phyloP scores from a whole-genome alignment of 1,140 invertebrate genomes.

The Lamellibrachia luymesi region DNA sequence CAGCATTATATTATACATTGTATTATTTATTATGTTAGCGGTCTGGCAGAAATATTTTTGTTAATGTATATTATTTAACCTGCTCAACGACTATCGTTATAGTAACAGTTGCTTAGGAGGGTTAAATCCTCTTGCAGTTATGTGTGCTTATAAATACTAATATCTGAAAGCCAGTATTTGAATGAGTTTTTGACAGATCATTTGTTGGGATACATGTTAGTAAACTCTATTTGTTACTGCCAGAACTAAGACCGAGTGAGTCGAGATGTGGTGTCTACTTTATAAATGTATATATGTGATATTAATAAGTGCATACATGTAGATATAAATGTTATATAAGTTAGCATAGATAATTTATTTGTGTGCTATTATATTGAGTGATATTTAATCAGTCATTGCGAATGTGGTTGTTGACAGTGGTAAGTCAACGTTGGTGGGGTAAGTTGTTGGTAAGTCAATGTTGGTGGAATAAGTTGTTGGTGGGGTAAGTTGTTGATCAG shows the following conservation, averaged over 20 bases:
- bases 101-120: background rate
- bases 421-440: background rate
- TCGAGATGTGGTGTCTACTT: background rate
- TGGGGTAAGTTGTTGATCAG: too few relatives aligned
- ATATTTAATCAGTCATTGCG: background rate
- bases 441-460: too few relatives aligned
- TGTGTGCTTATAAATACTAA: background rate
- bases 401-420: background rate
- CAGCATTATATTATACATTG: too few relatives aligned
- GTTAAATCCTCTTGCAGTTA: background rate
- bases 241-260: background rate
- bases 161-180: background rate
- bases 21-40: too few relatives aligned
- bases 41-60: too few relatives aligned
- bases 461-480: too few relatives aligned
- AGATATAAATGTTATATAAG: background rate
- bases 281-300: background rate
- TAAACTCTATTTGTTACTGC: background rate
- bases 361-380: background rate
- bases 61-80: background rate
- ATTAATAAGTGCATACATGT: background rate
- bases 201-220: background rate
- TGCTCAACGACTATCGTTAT: background rate
- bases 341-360: conserved; percentile 2
- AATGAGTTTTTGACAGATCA: background rate